A percentile compares a stretch with the other conserved stretches of the same genome.
Evolutionary conservation across 2,888 invertebrate genomes (phyloP).

Genomic region (Amiota mariae): DNA sequence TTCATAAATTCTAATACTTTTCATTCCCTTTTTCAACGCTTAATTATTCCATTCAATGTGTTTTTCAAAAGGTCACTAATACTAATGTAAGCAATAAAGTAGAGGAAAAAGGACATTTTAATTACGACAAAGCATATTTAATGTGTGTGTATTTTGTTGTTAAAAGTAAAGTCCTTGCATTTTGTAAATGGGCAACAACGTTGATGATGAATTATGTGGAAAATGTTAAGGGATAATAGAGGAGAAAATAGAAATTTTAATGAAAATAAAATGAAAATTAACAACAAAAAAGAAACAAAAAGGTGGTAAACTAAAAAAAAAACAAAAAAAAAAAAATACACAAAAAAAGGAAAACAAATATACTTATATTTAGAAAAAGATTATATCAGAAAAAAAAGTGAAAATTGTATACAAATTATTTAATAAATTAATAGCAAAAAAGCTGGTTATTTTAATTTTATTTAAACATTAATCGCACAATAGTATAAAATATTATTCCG

Average conservation of each 20-base stretch:
- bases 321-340: neutral
- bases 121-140: constrained; percentile 17
- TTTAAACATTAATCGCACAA: too few relatives aligned
- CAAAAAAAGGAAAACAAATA: neutral
- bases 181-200: constrained; percentile 6
- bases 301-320: neutral
- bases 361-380: too few relatives aligned
- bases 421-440: too few relatives aligned
- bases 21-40: neutral
- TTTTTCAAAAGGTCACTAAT: neutral
- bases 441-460: too few relatives aligned
- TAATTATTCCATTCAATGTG: constrained; percentile 10
- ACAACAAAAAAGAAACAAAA: neutral
- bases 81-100: neutral
- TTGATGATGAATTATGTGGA: neutral
- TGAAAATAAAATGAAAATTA: neutral
- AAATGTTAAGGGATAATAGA: neutral
- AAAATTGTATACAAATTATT: too few relatives aligned
- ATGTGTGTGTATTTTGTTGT: neutral
- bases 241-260: neutral
- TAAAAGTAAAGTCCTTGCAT: neutral
- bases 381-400: too few relatives aligned
- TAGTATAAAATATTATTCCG: too few relatives aligned
- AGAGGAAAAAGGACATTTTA: constrained; percentile 11
- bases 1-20: too few relatives aligned